A percentile compares a stretch with the other conserved stretches of the same genome.
Evolutionary conservation across 2,113 vertebrate genomes (phyloP).

Genomic region (Coptodon bakossiorum): DNA sequence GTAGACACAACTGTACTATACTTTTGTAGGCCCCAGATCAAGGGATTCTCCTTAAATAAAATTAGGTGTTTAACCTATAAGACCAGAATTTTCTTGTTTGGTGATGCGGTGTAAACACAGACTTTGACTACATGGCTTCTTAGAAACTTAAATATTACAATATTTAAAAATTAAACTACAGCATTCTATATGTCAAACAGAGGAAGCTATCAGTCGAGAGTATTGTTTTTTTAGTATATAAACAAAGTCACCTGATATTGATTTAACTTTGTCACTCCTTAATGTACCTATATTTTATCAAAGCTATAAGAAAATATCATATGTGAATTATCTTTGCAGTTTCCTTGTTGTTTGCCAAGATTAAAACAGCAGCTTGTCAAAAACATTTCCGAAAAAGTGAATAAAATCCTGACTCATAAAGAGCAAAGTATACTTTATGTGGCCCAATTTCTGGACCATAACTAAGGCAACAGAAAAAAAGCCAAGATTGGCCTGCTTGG

Average conservation of each 20-base stretch:
- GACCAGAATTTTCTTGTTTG: not conserved
- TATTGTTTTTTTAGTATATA: not conserved
- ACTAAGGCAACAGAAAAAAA: not conserved
- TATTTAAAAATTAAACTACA: not conserved
- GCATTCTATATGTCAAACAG: rapidly evolving
- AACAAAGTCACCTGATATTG: not conserved
- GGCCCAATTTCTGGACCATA: not conserved
- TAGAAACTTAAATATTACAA: not conserved
- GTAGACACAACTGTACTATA: not conserved
- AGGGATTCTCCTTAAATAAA: not conserved
- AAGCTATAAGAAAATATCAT: not conserved
- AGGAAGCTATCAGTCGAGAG: not conserved
- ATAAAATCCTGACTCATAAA: conserved; percentile 7
- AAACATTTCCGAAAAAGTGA: not conserved
- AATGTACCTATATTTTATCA: not conserved
- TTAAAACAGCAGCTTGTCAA: not conserved
- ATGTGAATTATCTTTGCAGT: not conserved
- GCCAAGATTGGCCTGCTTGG: not conserved
- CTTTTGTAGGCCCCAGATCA: not conserved
- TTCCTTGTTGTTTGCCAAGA: not conserved
- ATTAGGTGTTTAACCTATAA: not conserved
- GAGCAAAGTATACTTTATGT: not conserved
- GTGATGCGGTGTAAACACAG: not conserved
- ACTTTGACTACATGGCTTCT: not conserved
- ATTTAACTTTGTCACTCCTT: not conserved